phyloP scores from a whole-genome alignment of 2,888 invertebrate species.

The Hydraecia micacea region DNA sequence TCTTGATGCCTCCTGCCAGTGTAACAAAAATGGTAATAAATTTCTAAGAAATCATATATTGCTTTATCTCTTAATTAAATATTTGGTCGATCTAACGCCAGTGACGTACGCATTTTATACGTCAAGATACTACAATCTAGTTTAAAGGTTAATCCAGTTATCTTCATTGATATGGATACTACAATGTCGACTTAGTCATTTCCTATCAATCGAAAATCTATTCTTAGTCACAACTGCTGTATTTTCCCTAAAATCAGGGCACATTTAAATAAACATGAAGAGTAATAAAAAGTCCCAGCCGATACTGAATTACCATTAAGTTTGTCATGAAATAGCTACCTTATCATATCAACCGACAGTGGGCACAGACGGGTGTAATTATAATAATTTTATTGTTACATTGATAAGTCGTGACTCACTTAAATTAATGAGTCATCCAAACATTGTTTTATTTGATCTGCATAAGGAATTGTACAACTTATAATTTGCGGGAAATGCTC shows the following conservation, averaged over 20 bases:
- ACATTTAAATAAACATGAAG: conserved; percentile 32
- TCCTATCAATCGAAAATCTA: conserved; percentile 1
- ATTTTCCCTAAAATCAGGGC: conserved; percentile 32
- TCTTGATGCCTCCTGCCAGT: neutral
- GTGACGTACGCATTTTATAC: conserved; percentile 8
- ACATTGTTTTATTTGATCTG: conserved; percentile 48
- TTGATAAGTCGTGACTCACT: conserved; percentile 78
- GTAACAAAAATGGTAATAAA: neutral
- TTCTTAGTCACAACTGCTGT: neutral
- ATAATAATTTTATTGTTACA: conserved; percentile 72
- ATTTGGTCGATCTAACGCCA: neutral
- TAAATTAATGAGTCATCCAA: conserved; percentile 74
- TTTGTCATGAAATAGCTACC: conserved; percentile 60
- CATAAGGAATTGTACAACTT: neutral
- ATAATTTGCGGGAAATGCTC: neutral
- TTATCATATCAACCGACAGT: conserved; percentile 75
- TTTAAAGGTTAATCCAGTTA: conserved; percentile 38
- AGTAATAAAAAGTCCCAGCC: conserved; percentile 49
- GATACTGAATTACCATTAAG: conserved; percentile 58
- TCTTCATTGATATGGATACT: conserved; percentile 31
- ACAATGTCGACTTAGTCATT: conserved; percentile 22
- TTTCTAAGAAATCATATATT: neutral
- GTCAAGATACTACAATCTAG: conserved; percentile 24
- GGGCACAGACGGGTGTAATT: conserved; percentile 73
- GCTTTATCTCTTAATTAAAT: conserved; percentile 1